Evolutionary conservation across 2,888 invertebrate genomes (phyloP).

Genomic region (Drosophila anceps): DNA sequence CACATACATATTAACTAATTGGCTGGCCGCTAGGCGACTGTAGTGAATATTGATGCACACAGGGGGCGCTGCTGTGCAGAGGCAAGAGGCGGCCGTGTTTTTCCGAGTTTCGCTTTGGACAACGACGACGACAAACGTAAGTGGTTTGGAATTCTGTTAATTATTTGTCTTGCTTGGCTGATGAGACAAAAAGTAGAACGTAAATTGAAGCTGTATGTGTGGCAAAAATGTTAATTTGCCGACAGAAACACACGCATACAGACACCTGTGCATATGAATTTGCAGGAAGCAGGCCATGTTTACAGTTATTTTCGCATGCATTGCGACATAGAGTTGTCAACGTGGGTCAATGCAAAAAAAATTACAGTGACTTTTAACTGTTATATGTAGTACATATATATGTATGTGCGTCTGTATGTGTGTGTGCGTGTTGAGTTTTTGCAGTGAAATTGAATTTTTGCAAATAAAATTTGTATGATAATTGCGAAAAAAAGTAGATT

Average conservation of each 20-base stretch:
- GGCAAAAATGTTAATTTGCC: constrained; percentile 33
- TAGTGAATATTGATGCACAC: constrained; percentile 60
- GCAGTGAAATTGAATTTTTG: constrained; percentile 42
- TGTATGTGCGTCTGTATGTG: not conserved
- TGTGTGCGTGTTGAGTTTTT: constrained; percentile 1
- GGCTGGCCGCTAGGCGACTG: constrained; percentile 48
- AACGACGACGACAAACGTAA: constrained; percentile 80
- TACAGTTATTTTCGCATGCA: constrained; percentile 54
- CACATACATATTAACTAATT: constrained; percentile 25
- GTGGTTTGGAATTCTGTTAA: constrained; percentile 70
- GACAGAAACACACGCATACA: not conserved
- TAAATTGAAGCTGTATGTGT: constrained; percentile 32
- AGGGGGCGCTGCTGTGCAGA: constrained; percentile 39
- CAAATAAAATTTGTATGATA: constrained; percentile 8
- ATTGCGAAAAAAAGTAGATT: constrained; percentile 10
- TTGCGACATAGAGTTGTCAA: constrained; percentile 48
- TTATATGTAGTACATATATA: constrained; percentile 15
- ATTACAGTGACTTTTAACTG: constrained; percentile 47
- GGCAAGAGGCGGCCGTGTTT: constrained; percentile 64
- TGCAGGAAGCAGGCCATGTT: constrained; percentile 39
- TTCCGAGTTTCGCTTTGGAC: constrained; percentile 73
- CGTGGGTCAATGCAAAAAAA: not conserved
- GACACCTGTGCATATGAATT: constrained; percentile 15
- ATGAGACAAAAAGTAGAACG: constrained; percentile 22
- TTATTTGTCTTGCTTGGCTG: constrained; percentile 35